These are phyloP conservation scores for Melinaea menophilus DNA, from an alignment of 2,888 invertebrate species.

Conservation along the genomic window DNA sequence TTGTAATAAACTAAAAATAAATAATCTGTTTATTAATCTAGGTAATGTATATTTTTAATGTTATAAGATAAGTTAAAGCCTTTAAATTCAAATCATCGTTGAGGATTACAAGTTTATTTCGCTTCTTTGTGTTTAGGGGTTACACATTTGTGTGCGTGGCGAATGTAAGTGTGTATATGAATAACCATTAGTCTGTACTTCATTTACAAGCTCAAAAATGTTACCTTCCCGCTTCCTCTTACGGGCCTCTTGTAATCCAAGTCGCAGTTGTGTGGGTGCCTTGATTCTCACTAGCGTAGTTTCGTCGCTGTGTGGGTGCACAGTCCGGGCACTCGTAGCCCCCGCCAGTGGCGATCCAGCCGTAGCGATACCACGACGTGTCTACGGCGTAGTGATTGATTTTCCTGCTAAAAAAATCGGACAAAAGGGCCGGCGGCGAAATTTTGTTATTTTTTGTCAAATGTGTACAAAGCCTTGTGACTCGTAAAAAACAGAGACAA, in stretches of 20 bases:
- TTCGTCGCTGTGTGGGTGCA: slow-evolving; percentile 55
- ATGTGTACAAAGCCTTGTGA: slow-evolving; percentile 67
- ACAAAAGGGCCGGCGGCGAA: slow-evolving; percentile 58
- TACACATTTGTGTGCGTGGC: slow-evolving; percentile 53
- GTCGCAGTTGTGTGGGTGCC: slow-evolving; percentile 49
- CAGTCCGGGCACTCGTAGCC: slow-evolving; percentile 72
- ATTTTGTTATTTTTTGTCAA: slow-evolving; percentile 67
- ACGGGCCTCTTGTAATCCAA: slow-evolving; percentile 51
- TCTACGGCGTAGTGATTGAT: slow-evolving; percentile 60
- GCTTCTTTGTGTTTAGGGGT: slow-evolving; percentile 54
- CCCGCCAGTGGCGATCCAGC: slow-evolving; percentile 72
- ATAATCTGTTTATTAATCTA: not conserved
- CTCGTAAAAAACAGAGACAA: slow-evolving; percentile 51
- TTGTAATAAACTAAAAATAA: not conserved
- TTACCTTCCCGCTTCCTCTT: slow-evolving; percentile 69
- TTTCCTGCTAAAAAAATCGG: slow-evolving; percentile 41
- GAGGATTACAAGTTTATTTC: slow-evolving; percentile 75
- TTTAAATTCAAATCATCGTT: slow-evolving; percentile 73
- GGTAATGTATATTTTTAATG: slow-evolving; percentile 34
- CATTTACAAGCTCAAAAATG: slow-evolving; percentile 72
- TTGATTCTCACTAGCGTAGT: slow-evolving; percentile 50
- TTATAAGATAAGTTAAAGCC: slow-evolving; percentile 57
- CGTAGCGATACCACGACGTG: slow-evolving; percentile 66
- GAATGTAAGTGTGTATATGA: slow-evolving; percentile 56
- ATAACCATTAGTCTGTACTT: slow-evolving; percentile 66